phyloP scores from a whole-genome alignment of 2,888 invertebrate genomes.

The Campoplex capitator region DNA sequence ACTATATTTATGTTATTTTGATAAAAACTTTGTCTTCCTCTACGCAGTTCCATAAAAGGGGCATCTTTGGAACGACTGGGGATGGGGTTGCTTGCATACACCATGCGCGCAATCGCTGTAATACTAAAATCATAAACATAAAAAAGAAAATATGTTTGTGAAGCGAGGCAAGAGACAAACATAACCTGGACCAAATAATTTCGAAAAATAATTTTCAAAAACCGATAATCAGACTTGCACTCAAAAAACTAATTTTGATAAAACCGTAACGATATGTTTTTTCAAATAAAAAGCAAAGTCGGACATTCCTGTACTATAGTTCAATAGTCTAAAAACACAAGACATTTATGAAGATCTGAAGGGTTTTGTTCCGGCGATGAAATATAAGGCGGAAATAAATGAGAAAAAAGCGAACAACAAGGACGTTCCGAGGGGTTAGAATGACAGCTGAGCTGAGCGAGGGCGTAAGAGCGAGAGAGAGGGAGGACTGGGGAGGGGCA shows the following conservation, averaged over 20 bases:
- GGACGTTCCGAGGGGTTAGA: constrained; percentile 6
- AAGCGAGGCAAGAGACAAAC: not conserved
- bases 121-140: not conserved
- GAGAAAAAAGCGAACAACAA: not conserved
- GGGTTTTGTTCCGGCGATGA: not conserved
- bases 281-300: not conserved
- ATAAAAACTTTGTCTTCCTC: not conserved
- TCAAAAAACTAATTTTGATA: not conserved
- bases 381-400: not conserved
- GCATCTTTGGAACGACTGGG: not conserved
- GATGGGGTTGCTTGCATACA: not conserved
- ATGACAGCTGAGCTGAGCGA: constrained; percentile 11
- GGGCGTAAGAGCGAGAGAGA: not conserved
- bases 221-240: not conserved
- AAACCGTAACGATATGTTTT: not conserved
- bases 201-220: not conserved
- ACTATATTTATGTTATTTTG: not conserved
- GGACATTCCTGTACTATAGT: not conserved
- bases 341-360: not conserved
- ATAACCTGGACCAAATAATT: not conserved
- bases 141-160: not conserved
- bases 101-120: not conserved
- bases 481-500: not conserved
- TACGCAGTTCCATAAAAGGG: not conserved
- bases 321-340: not conserved